phyloP scores from a whole-genome alignment of 2,113 vertebrate genomes.

The Etheostoma cragini region DNA sequence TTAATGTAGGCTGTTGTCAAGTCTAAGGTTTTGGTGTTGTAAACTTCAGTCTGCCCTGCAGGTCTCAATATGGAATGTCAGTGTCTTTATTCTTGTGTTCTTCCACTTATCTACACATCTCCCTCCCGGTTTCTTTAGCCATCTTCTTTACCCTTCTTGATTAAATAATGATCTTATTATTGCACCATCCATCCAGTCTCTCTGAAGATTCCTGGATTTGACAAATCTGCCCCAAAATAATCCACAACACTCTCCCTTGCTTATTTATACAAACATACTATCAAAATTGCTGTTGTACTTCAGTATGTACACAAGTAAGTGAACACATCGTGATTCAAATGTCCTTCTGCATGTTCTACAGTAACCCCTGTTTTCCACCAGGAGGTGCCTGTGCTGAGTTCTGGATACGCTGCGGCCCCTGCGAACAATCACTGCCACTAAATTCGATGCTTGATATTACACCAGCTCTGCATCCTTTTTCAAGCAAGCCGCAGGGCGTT shows the following conservation, averaged over 20 bases:
- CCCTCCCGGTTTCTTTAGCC: neutral
- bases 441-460: no score
- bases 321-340: neutral
- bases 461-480: no score
- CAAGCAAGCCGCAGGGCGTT: no score
- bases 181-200: neutral
- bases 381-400: no score
- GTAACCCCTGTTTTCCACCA: no score
- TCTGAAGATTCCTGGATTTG: no score
- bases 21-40: neutral
- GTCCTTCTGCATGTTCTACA: neutral
- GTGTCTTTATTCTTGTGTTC: neutral
- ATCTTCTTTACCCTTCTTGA: no score
- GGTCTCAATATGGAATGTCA: neutral
- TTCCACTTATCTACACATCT: neutral
- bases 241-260: neutral
- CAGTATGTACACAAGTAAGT: neutral
- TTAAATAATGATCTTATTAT: no score
- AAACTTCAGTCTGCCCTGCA: neutral
- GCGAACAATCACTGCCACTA: no score
- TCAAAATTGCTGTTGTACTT: neutral
- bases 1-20: conserved; percentile 1
- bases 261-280: neutral
- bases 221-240: no score
- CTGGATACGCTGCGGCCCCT: no score